Evolutionary conservation across 1,140 invertebrate genomes (phyloP), one percentile per base, ranked within the genome.

Genomic region (Pachypsylla venusta): DNA sequence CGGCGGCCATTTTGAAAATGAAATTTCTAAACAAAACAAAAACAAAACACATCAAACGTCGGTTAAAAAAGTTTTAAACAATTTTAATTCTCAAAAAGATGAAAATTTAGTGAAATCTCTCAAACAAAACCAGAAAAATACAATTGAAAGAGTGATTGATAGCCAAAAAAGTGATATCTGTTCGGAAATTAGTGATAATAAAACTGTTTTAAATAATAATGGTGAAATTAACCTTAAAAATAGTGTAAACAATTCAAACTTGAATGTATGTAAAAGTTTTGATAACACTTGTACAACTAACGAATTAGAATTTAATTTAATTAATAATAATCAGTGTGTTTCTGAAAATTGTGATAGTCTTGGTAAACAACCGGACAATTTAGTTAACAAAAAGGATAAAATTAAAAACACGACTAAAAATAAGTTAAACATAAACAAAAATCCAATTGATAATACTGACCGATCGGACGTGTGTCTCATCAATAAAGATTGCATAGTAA

Each of bases 41-140:
- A 48, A 19, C 22, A 48, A 48, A n/a, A n/a, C n/a, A n/a, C 42
- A 48, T 10, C 42, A 48, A 48, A 48, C 42, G 42, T 48, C 42
- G 7, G 42, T 48, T 48, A 48, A 48, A 48, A 48, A 48, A 48
- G 42, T 48, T 48, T 48, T 48, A 22, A 48, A 48, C 42, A 48
- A 48, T 48, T 48, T 48, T 19, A 48, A 48, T 48, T 4, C 16
- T 19, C n/a, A 48, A 10, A 48, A 48, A 48, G 42, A 4, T 48
- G 42, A 48, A 48, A 48, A 48, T 48, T 22, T 3, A 4, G 22
- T 48, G 16, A 48, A 48, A 48, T 19, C 16, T 22, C 42, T 10
- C n/a, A 48, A 48, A 19, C 16, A 48, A 48, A 22, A 7, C n/a
- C n/a, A 19, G n/a, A 48, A 48, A 48, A 48, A 22, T 48, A 19